phyloP scores from a whole-genome alignment of 2,797 vertebrate species.

The Malurus splendens region DNA sequence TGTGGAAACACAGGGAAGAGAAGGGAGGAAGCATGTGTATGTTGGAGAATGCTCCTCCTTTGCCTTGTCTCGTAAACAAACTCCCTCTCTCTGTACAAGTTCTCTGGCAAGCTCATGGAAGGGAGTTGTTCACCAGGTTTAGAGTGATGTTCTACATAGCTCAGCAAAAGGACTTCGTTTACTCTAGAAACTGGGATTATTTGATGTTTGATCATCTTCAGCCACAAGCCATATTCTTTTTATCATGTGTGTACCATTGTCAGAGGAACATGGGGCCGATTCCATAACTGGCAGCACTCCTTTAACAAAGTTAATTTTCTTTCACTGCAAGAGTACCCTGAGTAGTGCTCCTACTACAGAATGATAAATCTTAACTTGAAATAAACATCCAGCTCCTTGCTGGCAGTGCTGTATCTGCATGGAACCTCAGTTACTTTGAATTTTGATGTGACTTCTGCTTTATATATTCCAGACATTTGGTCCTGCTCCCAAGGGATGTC shows the following conservation, averaged over 20 bases:
- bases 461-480: neutral
- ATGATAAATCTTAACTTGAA: neutral
- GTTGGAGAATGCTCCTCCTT: neutral
- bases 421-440: neutral
- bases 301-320: neutral
- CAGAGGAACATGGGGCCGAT: neutral
- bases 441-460: neutral
- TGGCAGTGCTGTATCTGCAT: neutral
- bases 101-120: neutral
- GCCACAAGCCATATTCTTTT: neutral
- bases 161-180: neutral
- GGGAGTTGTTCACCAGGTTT: neutral
- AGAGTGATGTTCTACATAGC: neutral
- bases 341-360: neutral
- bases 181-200: neutral
- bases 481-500: neutral
- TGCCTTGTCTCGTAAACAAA: neutral
- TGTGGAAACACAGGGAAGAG: neutral
- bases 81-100: neutral
- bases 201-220: neutral
- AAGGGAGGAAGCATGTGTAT: neutral
- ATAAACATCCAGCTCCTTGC: neutral
- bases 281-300: rapidly evolving
- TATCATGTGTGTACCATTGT: neutral
- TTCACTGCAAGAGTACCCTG: neutral